Conservation (phyloP, 2,113 vertebrate genomes). For the Anarhynchus alexandrinus region DNA sequence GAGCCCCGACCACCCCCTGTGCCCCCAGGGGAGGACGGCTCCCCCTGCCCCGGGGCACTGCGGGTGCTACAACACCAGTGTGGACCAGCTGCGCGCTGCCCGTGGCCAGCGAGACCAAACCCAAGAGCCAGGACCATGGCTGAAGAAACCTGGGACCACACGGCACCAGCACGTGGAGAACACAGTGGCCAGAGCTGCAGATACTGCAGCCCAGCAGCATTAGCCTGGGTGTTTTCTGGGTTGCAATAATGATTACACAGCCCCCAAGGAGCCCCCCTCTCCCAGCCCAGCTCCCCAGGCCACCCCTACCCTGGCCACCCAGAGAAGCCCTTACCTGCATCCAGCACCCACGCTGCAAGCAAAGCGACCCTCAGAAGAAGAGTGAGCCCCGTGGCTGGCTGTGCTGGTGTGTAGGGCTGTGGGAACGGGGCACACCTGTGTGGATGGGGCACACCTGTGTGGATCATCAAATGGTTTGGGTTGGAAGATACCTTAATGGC, state of each 20-base stretch:
- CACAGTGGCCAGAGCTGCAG: accelerated
- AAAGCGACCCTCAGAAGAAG: accelerated
- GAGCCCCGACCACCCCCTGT: accelerated
- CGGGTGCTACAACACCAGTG: background rate
- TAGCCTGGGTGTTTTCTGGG: accelerated
- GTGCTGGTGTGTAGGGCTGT: accelerated
- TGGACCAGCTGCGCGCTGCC: accelerated
- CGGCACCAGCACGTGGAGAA: accelerated
- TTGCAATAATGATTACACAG: accelerated
- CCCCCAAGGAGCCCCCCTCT: accelerated
- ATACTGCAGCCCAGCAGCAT: accelerated
- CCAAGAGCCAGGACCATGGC: no score
- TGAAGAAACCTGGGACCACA: accelerated
- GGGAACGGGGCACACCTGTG: background rate
- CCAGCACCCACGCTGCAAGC: accelerated
- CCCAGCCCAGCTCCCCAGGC: accelerated
- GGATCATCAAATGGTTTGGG: no score
- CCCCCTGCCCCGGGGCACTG: background rate
- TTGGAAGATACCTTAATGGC: no score
- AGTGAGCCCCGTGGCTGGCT: accelerated
- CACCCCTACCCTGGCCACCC: background rate
- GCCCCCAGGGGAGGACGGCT: accelerated
- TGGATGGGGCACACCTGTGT: no score
- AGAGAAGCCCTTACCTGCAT: background rate
- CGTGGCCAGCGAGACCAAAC: accelerated